Conservation (phyloP, 2,113 vertebrate species). For the Tor tambroides region DNA sequence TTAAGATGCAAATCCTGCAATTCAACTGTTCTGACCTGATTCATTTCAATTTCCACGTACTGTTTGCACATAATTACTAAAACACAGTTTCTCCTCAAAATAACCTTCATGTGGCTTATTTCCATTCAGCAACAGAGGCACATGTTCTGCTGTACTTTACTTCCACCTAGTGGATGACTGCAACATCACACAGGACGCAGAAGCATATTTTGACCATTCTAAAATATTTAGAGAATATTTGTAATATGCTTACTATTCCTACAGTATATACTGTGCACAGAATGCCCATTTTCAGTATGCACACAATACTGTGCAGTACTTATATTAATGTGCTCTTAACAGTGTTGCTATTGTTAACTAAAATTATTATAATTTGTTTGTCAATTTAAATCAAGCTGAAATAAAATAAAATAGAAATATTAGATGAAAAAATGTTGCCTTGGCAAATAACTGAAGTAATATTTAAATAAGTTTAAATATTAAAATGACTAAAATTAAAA, state of each 20-base stretch:
- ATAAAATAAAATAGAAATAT: too few relatives aligned
- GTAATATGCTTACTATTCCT: not conserved
- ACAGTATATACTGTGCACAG: not conserved
- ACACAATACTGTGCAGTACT: not conserved
- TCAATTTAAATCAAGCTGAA: too few relatives aligned
- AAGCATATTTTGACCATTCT: not conserved
- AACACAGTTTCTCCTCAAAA: not conserved
- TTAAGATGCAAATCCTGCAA: conserved; percentile 15
- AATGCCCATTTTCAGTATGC: not conserved
- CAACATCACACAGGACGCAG: not conserved
- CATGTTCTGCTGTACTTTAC: conserved; percentile 3
- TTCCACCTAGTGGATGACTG: conserved; percentile 35
- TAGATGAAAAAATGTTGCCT: too few relatives aligned
- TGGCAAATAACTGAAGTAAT: too few relatives aligned
- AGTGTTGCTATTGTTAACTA: too few relatives aligned
- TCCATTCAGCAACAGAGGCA: not conserved
- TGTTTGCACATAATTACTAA: conserved; percentile 25
- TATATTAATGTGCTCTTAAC: too few relatives aligned
- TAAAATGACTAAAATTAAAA: not conserved
- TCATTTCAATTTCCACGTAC: not conserved
- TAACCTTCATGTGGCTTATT: conserved; percentile 5
- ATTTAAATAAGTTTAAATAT: too few relatives aligned
- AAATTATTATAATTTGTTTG: too few relatives aligned
- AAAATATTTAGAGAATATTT: not conserved
- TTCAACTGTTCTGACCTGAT: not conserved